phyloP scores from a whole-genome alignment of 1,140 invertebrate genomes.

The Drosophila bocqueti region DNA sequence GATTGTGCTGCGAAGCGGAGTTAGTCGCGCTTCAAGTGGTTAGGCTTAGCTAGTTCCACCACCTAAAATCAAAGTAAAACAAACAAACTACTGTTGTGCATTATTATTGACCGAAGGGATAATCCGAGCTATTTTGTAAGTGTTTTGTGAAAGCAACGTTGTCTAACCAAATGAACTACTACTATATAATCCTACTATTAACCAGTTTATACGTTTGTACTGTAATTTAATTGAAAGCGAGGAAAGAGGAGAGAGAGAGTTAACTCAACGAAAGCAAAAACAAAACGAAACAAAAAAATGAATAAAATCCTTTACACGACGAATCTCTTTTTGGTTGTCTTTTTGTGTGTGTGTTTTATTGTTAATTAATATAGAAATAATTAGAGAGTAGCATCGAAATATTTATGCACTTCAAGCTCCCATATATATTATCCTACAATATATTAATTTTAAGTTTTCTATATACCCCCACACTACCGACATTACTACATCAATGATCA shows the following conservation, averaged over 20 bases:
- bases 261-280: conserved; percentile 34
- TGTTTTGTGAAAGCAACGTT: conserved; percentile 75
- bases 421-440: background rate
- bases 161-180: conserved; percentile 76
- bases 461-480: conserved; percentile 7
- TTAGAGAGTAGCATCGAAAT: conserved; percentile 23
- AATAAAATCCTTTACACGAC: conserved; percentile 57
- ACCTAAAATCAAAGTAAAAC: conserved; percentile 60
- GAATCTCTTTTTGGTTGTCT: conserved; percentile 55
- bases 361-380: conserved; percentile 20
- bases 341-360: conserved; percentile 61
- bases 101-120: conserved; percentile 33
- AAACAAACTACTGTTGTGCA: conserved; percentile 57
- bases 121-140: conserved; percentile 59
- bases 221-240: conserved; percentile 40
- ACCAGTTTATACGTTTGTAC: conserved; percentile 78
- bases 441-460: background rate
- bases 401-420: conserved; percentile 47
- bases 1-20: conserved; percentile 51
- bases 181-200: conserved; percentile 59
- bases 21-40: conserved; percentile 62
- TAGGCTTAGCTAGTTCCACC: conserved; percentile 69
- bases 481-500: conserved; percentile 26
- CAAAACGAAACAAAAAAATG: conserved; percentile 21
- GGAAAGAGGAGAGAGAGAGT: conserved; percentile 15